A percentile compares a stretch with the other conserved stretches of the same genome.
Conservation (phyloP, 2,113 vertebrate species). For the Lagopus muta region DNA sequence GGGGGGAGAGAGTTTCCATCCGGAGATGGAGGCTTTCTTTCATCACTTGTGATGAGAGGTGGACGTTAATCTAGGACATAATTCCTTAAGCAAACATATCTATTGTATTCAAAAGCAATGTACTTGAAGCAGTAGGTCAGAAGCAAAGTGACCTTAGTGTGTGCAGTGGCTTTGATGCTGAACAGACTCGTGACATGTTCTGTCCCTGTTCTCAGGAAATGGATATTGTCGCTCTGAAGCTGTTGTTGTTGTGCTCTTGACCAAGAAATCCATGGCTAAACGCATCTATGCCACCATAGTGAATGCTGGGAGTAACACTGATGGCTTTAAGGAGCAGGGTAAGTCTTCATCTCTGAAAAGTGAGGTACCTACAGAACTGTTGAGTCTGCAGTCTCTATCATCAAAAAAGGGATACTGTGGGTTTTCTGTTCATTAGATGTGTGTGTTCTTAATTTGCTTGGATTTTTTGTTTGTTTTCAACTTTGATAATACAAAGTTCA, state of each 20-base stretch:
- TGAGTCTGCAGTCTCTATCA: background rate
- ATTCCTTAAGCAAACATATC: background rate
- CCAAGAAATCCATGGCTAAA: slow-evolving; percentile 86
- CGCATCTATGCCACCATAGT: slow-evolving; percentile 91
- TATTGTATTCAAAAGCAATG: background rate
- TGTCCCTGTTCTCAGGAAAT: slow-evolving; percentile 76
- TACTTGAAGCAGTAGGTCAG: background rate
- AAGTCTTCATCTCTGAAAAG: background rate
- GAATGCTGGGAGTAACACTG: slow-evolving; percentile 92
- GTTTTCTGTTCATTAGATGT: background rate
- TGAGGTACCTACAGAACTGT: background rate
- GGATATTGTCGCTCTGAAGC: slow-evolving; percentile 97
- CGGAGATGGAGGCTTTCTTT: background rate
- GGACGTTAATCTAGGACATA: background rate
- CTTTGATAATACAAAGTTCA: background rate
- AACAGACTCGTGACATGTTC: background rate
- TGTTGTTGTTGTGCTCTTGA: slow-evolving; percentile 86
- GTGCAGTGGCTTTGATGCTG: background rate
- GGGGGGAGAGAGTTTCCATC: background rate
- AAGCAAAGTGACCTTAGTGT: background rate
- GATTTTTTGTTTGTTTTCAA: background rate
- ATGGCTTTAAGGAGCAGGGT: slow-evolving; percentile 97
- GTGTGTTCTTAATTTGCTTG: background rate
- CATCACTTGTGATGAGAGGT: background rate
- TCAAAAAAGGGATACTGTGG: background rate